Percentiles rank a stretch among this genome's conserved stretches.
These are phyloP conservation scores for Galerucella calmariensis DNA, from an alignment of 2,888 invertebrate species.

Conservation along the genomic window DNA sequence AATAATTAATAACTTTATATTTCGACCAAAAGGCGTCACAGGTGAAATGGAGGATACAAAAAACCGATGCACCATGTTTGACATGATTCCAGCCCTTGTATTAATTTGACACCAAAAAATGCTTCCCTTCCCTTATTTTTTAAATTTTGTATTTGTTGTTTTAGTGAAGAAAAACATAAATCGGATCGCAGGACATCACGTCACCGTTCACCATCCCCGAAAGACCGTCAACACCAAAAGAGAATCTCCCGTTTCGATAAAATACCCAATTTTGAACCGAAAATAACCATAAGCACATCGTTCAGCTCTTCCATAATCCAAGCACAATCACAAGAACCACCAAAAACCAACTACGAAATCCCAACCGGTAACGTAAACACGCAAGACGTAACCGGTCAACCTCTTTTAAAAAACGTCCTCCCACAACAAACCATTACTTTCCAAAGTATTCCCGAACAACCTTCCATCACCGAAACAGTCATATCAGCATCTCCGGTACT, in stretches of 20 bases:
- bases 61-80: no score
- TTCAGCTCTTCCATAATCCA: conserved; percentile 49
- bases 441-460: conserved; percentile 46
- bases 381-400: conserved; percentile 60
- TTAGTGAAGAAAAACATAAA: conserved; percentile 56
- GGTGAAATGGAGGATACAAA: no score
- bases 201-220: conserved; percentile 56
- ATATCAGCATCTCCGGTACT: conserved; percentile 61
- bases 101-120: no score
- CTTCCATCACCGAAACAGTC: conserved; percentile 47
- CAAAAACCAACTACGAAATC: conserved; percentile 39
- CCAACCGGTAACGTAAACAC: conserved; percentile 50
- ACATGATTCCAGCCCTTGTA: no score
- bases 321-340: conserved; percentile 33
- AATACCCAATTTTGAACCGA: conserved; percentile 57
- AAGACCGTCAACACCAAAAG: conserved; percentile 51
- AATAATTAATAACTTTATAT: no score
- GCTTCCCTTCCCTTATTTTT: neutral
- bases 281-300: conserved; percentile 61
- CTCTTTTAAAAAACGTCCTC: conserved; percentile 50
- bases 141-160: conserved; percentile 34
- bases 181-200: conserved; percentile 56
- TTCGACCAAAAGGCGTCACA: no score
- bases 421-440: conserved; percentile 43
- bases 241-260: conserved; percentile 60